Evolutionary conservation across 2,113 vertebrate species (phyloP).

Genomic region (Empidonax traillii): DNA sequence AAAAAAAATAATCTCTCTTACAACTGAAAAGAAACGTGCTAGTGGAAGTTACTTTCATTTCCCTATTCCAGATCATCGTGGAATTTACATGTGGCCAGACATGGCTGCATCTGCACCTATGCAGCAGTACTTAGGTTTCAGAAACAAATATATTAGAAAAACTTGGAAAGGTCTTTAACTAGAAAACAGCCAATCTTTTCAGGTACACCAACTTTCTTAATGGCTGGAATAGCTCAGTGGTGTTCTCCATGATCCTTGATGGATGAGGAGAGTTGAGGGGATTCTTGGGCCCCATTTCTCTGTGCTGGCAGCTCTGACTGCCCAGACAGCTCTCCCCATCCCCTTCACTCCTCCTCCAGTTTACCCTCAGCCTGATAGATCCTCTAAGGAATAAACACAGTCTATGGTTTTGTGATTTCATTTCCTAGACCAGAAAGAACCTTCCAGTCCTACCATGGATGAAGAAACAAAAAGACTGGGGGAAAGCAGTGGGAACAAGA

Average conservation of each 20-base stretch:
- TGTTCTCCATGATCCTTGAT: neutral
- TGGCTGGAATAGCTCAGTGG: neutral
- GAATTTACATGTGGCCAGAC: conserved; percentile 70
- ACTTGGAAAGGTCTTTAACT: conserved; percentile 65
- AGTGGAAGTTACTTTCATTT: neutral
- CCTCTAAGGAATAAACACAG: neutral
- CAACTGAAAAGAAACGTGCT: neutral
- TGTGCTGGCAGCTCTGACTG: neutral
- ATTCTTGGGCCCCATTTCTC: neutral
- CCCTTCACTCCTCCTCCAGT: neutral
- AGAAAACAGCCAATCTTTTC: conserved; percentile 67
- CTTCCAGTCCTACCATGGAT: conserved; percentile 47
- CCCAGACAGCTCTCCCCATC: neutral
- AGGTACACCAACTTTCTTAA: conserved; percentile 9
- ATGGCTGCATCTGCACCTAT: conserved; percentile 34
- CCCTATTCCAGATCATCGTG: conserved; percentile 57
- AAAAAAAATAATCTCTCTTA: neutral
- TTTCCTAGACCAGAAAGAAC: conserved; percentile 67
- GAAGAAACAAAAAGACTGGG: conserved; percentile 55
- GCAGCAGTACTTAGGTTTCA: conserved; percentile 71
- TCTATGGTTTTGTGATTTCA: neutral
- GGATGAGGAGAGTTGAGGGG: fast-evolving
- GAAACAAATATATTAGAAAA: conserved; percentile 63
- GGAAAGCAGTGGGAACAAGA: conserved; percentile 50
- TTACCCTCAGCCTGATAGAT: neutral